Evolutionary conservation across 2,797 vertebrate genomes (phyloP), one percentile per base, ranked within the genome.

Genomic region (Potorous gilbertii): DNA sequence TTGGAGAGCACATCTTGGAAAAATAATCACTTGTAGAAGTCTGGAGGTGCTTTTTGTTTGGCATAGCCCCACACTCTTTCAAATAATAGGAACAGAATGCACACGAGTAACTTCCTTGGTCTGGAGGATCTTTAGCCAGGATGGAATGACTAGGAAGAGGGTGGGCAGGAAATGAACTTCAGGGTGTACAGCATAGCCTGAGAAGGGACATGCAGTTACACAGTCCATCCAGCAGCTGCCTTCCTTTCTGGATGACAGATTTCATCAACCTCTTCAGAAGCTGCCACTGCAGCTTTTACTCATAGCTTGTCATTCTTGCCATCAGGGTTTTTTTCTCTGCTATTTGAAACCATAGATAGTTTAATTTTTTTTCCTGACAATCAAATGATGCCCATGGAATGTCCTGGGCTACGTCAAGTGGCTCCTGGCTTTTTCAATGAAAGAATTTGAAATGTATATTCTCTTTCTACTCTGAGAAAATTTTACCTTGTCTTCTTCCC

Each of bases 401-500:
- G 89, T 90, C 92, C 87, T 93, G 87, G 92, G 90, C 81, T 91
- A 62, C 92, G 12, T 29, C 95, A 92, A 97, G 97, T 94, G 95
- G 91, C 54, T 93, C 95, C 96, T 95, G 87, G 55, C 90, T 9
- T 54, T 96, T 66, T 18, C 94, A 55, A 40, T 52, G 50, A 93
- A 93, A 93, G 91, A 92, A 91, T 40, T 21, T 93, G 40, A 21
- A n/a, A 92, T 56, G 16, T 11, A 0, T 8, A 10, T 96, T 95
- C 96, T 97, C 94, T 96, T 95, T 97, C 95, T 96, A 96, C 92
- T 92, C 18, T 87, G n/a, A 91, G 66, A 95, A 95, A 93, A 96
- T 6, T 97, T 97, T 97, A 34, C 97, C 96, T 96, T 74, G n/a
- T 21, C 74, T 34, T n/a, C 62, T 8, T 81, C 11, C 40, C 40